Evolutionary conservation across 2,113 vertebrate genomes (phyloP).

Genomic region (Epinephelus fuscoguttatus): DNA sequence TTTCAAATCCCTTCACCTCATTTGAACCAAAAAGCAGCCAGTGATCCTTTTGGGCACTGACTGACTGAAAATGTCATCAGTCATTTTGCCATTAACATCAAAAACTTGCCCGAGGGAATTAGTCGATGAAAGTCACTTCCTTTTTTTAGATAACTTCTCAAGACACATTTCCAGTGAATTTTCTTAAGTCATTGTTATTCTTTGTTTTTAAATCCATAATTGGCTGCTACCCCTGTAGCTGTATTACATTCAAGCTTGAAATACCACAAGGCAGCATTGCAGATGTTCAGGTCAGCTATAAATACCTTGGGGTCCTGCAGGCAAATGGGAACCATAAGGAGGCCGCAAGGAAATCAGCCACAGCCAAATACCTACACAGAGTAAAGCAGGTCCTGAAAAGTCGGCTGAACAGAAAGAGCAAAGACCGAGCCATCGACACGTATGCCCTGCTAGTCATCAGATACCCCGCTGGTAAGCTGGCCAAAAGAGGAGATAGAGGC

Average conservation of each 20-base stretch:
- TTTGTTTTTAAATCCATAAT: neutral
- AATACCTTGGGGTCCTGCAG: too few species aligned
- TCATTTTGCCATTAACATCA: slow-evolving; percentile 34
- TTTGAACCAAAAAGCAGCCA: slow-evolving; percentile 2
- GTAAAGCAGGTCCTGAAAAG: too few species aligned
- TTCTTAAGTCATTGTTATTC: neutral
- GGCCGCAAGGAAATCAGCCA: too few species aligned
- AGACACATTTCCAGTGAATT: slow-evolving; percentile 22
- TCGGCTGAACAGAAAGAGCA: too few species aligned
- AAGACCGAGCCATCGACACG: too few species aligned
- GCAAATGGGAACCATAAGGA: too few species aligned
- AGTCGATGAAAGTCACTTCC: slow-evolving; percentile 23
- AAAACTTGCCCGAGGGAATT: slow-evolving; percentile 22
- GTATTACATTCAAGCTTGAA: neutral
- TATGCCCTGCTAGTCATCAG: too few species aligned
- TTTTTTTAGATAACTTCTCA: slow-evolving; percentile 26
- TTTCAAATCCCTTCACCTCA: slow-evolving; percentile 27
- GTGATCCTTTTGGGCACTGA: slow-evolving; percentile 5
- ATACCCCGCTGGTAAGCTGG: too few species aligned
- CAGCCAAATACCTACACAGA: too few species aligned
- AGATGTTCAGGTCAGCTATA: too few species aligned
- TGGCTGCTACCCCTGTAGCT: neutral
- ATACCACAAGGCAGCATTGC: too few species aligned
- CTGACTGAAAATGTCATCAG: slow-evolving; percentile 27
- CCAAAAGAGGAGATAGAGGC: too few species aligned